Base-by-base conservation (phyloP, 2,113 vertebrate species). In the Notothenia rossii region DNA sequence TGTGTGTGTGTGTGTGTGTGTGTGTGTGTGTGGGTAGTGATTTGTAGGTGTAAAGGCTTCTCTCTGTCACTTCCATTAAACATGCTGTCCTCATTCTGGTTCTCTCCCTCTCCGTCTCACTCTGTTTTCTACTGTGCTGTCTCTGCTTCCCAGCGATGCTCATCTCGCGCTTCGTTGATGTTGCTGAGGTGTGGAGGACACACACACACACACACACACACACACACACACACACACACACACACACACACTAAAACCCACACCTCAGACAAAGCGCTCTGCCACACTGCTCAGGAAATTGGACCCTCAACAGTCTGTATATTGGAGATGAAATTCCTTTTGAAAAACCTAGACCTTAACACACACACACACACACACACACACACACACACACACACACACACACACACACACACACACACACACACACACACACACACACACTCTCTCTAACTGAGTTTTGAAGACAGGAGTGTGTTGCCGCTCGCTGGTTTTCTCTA, bases 281-380 rank as follows among this genome's bases (percentile, higher is more conserved):
- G 64, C 75, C 75, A 64, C 70, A 60, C 86, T 58, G 73, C 60
- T 77, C 84, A 87, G 84, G 87, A 92, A 88, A 91, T 88, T 89
- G 89, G 80, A 85, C 85, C 81, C 79, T 90, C 81, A 87, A 80
- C 85, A 83, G 78, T 76, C 65, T 79, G 25, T 82, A 67, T 84
- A 77, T 84, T 89, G 89, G 73, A 88, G 82, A 82, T 87, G 70
- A 86, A 83, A 89, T 86, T 90, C 77, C 80, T 79, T 40, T 75
- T 85, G 64, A 85, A 78, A 84, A 61, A 25, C 51, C 51, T 49
- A 75, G 61, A 79, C 56, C 58, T 15, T 14, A 4, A 40, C n/a
- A n/a, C n/a, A n/a, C n/a, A n/a, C n/a, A n/a, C n/a, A n/a, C n/a
- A n/a, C n/a, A n/a, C n/a, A n/a, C 59, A 51, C 75, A 55, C 33